Base-by-base conservation (phyloP, 37 sponge, comb jelly and placozoan genomes). In the Cliona cf. orientalis region DNA sequence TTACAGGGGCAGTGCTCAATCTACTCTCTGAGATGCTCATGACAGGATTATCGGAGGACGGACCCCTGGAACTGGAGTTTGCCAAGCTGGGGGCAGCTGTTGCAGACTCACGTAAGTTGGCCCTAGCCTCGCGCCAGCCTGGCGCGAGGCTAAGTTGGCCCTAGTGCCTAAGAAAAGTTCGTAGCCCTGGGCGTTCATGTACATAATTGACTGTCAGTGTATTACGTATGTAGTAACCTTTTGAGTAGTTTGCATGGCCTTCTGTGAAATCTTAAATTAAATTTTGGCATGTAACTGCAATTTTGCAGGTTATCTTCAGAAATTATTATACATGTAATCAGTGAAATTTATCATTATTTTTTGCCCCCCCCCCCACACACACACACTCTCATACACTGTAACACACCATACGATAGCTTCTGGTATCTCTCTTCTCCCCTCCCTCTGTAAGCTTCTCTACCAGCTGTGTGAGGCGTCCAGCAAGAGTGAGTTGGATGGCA, bases 391-490 rank as follows among this genome's bases (percentile, higher is more conserved):
- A 36, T 26, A 68, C 56, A 7, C 68, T 66, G 58, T n/a, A n/a
- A n/a, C n/a, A n/a, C n/a, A n/a, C n/a, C n/a, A n/a, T n/a, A n/a
- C n/a, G n/a, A n/a, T n/a, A n/a, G n/a, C n/a, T n/a, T n/a, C n/a
- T 68, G 66, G 43, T 14, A 31, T 28, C 32, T 28, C 35, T 44
- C 37, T 77, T 6, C 60, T 76, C 19, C 63, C 71, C 41, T 34
- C 60, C 38, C 72, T 71, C 40, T 60, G 40, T 21, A 86, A 86
- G 49, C 42, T 86, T 33, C 66, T 86, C 39, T 86, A 72, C 74
- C 86, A 86, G 58, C 64, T 86, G 42, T 65, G 43, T 40, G 86
- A 86, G 74, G 73, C 55, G 2, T 86, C 80, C 22, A 5, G 53
- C 5, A 75, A 31, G 55, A 28, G 58, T 64, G 86, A 79, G 49